phyloP scores from a whole-genome alignment of 2,888 invertebrate genomes.

The Drosophila maculinotata region DNA sequence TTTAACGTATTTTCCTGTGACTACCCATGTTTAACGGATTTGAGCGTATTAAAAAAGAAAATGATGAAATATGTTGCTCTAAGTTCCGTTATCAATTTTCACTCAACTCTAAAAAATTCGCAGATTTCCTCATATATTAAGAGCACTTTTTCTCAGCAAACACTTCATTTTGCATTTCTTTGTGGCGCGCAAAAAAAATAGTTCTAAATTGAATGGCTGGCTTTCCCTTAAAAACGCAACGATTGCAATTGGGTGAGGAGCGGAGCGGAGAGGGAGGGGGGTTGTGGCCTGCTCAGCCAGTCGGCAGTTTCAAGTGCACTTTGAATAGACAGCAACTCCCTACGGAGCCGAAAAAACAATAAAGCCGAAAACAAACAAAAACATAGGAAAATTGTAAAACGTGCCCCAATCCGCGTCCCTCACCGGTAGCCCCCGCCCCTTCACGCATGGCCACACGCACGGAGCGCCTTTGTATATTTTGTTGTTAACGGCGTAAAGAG shows the following conservation, averaged over 20 bases:
- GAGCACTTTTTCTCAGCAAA: constrained; percentile 40
- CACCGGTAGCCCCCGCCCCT: constrained; percentile 22
- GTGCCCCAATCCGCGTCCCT: constrained; percentile 12
- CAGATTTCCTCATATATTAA: constrained; percentile 10
- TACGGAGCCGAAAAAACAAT: constrained; percentile 29
- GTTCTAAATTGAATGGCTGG: constrained; percentile 74
- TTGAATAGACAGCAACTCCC: constrained; percentile 53
- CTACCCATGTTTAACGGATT: no score
- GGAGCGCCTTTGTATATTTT: constrained; percentile 66
- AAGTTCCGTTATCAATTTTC: constrained; percentile 9
- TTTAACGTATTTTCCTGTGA: no score
- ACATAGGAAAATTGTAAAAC: constrained; percentile 44
- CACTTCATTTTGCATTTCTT: constrained; percentile 69
- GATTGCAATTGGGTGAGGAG: constrained; percentile 60
- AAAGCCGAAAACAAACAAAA: constrained; percentile 25
- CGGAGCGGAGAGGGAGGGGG: neutral
- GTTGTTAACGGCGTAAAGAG: no score
- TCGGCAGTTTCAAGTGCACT: constrained; percentile 74
- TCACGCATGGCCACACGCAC: constrained; percentile 69
- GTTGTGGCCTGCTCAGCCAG: constrained; percentile 8
- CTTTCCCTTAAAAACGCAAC: constrained; percentile 68
- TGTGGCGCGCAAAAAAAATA: constrained; percentile 62
- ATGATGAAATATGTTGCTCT: neutral
- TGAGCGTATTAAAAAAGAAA: neutral
- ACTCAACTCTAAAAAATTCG: neutral